Percentiles rank a stretch among this genome's conserved stretches.
phyloP scores from a whole-genome alignment of 2,888 invertebrate species.

The Galeruca laticollis region DNA sequence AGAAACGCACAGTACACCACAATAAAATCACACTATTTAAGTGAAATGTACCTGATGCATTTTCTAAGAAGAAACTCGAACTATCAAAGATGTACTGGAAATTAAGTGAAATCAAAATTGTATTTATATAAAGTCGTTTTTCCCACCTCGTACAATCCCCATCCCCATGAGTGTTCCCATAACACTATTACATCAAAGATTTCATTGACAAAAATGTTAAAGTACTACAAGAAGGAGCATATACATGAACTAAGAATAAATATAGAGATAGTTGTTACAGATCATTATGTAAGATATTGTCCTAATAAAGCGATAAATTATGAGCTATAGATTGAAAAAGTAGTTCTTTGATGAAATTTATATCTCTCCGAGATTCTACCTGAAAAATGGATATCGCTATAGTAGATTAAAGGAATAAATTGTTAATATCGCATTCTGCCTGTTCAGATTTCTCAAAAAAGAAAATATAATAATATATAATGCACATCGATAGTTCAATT shows the following conservation, averaged over 20 bases:
- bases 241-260: background rate
- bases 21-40: constrained; percentile 30
- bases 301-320: no score
- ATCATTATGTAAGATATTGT: no score
- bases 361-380: background rate
- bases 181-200: constrained; percentile 10
- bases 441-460: no score
- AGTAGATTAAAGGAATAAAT: background rate
- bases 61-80: constrained; percentile 29
- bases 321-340: no score
- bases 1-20: constrained; percentile 23
- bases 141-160: constrained; percentile 41
- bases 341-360: background rate
- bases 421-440: background rate
- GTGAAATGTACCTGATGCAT: constrained; percentile 43
- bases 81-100: constrained; percentile 42
- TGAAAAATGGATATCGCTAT: background rate
- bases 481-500: no score
- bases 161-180: constrained; percentile 9
- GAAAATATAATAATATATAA: no score
- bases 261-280: background rate
- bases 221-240: background rate
- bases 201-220: constrained; percentile 1
- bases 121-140: constrained; percentile 45
- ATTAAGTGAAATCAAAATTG: constrained; percentile 45